phyloP scores from a whole-genome alignment of 1,140 invertebrate species.

The Hirudo medicinalis region DNA sequence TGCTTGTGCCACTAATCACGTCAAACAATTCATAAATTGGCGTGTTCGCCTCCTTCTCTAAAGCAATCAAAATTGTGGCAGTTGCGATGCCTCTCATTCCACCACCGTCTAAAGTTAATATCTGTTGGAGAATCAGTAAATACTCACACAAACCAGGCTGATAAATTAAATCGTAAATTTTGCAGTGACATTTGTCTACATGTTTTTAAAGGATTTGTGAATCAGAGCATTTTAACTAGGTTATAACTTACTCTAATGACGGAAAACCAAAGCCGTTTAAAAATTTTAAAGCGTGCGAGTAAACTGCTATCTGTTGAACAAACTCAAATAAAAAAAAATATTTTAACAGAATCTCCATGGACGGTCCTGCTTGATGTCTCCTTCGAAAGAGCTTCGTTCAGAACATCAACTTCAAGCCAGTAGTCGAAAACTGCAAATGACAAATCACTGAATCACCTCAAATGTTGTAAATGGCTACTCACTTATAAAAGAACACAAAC shows the following conservation, averaged over 20 bases:
- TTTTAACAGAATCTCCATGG: too few relatives aligned
- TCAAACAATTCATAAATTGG: conserved; percentile 77
- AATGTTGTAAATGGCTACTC: not conserved
- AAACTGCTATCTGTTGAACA: not conserved
- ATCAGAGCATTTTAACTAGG: not conserved
- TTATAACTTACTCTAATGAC: not conserved
- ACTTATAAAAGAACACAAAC: not conserved
- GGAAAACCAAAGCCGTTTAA: not conserved
- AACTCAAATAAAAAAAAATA: too few relatives aligned
- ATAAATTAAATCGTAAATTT: not conserved
- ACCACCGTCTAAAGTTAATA: conserved; percentile 83
- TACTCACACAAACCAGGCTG: not conserved
- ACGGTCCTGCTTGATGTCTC: not conserved
- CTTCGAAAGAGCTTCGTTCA: not conserved
- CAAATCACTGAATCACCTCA: not conserved
- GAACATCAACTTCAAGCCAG: not conserved
- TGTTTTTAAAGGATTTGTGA: not conserved
- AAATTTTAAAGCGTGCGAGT: conserved; percentile 5
- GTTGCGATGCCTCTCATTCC: conserved; percentile 80
- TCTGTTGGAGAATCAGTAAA: conserved; percentile 24
- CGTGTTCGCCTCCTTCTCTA: conserved; percentile 51
- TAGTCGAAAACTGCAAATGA: not conserved
- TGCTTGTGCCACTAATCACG: conserved; percentile 92
- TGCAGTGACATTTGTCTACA: not conserved
- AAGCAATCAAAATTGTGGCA: conserved; percentile 66